Evolutionary conservation across 30 jellyfish, hydroid and myxozoan genomes (phyloP).

Genomic region (Aurelia coerulea): DNA sequence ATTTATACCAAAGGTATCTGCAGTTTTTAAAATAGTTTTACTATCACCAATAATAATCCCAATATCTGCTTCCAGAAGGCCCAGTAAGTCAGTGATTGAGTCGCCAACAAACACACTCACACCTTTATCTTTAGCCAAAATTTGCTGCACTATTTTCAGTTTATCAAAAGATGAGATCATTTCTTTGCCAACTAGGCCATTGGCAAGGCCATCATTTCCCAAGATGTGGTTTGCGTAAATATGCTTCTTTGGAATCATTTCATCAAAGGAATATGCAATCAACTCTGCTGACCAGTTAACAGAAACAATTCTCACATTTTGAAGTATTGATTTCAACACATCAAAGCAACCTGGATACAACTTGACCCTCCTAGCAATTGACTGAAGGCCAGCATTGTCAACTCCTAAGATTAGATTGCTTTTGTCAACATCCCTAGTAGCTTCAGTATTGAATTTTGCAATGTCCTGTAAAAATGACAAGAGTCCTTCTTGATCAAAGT

Average conservation of each 20-base stretch:
- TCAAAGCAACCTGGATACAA: slow-evolving; percentile 62
- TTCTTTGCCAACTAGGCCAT: slow-evolving; percentile 48
- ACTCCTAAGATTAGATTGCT: slow-evolving; percentile 51
- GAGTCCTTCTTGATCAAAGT: slow-evolving; percentile 37
- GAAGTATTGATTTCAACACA: slow-evolving; percentile 13
- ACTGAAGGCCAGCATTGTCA: slow-evolving; percentile 46
- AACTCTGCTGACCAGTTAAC: slow-evolving; percentile 77
- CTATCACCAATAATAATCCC: slow-evolving; percentile 71
- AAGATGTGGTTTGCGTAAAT: slow-evolving; percentile 62
- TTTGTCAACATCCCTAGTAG: slow-evolving; percentile 45
- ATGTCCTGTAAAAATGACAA: slow-evolving; percentile 27
- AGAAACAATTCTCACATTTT: slow-evolving; percentile 67
- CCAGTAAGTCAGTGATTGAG: slow-evolving; percentile 61
- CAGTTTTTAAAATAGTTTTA: slow-evolving; percentile 27
- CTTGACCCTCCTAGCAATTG: slow-evolving; percentile 41
- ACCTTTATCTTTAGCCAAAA: slow-evolving; percentile 8
- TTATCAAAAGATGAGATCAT: slow-evolving; percentile 61
- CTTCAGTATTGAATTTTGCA: slow-evolving; percentile 22
- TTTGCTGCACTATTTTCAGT: slow-evolving; percentile 7
- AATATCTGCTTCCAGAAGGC: slow-evolving; percentile 46
- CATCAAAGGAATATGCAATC: slow-evolving; percentile 44
- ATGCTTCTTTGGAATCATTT: slow-evolving; percentile 29
- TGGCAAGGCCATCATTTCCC: slow-evolving; percentile 33
- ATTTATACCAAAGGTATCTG: slow-evolving; percentile 46
- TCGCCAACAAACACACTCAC: slow-evolving; percentile 69